Percentiles rank a stretch among this genome's conserved stretches.
These are phyloP conservation scores for Lytechinus pictus DNA, from an alignment of 35 echinoderm and acorn worm genomes.

Conservation along the genomic window DNA sequence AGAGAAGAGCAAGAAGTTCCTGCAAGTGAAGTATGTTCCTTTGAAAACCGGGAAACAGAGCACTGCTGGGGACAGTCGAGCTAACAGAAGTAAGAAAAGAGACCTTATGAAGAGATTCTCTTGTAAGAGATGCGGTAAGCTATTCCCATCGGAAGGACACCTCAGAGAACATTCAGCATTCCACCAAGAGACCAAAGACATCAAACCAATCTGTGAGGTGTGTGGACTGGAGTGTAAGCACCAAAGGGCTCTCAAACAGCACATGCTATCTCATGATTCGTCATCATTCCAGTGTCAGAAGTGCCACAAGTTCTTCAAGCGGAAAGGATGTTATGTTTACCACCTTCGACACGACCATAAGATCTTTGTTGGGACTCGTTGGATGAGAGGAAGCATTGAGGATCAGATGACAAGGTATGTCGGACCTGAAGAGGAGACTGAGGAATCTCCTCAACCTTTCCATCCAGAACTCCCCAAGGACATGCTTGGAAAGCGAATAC, in stretches of 20 bases:
- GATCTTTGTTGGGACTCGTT: not conserved
- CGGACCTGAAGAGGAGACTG: not conserved
- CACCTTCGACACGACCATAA: not conserved
- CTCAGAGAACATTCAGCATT: not conserved
- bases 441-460: not conserved
- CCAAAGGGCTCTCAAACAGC: not conserved
- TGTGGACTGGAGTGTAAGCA: not conserved
- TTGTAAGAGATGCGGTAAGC: constrained; percentile 29
- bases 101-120: not conserved
- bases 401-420: not conserved
- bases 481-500: constrained; percentile 29
- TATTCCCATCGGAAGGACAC: not conserved
- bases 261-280: not conserved
- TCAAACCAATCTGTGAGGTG: not conserved
- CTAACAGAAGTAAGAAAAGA: not conserved
- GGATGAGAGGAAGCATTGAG: not conserved
- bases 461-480: constrained; percentile 1
- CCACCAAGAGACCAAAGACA: not conserved
- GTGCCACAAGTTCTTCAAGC: not conserved
- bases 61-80: not conserved
- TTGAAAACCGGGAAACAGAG: not conserved
- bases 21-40: not conserved
- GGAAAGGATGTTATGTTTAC: not conserved
- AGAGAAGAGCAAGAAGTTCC: not conserved
- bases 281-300: not conserved